Conservation (phyloP, 2,113 vertebrate genomes). For the Cyanoramphus novaezelandiae region DNA sequence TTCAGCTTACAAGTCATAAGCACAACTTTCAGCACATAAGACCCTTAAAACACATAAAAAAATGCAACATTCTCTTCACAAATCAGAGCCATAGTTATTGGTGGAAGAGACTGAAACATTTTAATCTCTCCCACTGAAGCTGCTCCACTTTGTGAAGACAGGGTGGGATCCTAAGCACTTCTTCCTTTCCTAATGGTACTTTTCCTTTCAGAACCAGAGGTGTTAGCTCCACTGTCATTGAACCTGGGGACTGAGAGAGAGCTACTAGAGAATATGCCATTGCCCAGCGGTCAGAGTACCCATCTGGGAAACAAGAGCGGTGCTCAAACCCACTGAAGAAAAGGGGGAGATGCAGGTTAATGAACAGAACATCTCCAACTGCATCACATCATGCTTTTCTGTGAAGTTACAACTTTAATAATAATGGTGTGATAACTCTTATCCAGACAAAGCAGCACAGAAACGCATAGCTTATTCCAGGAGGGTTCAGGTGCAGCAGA, state of each 20-base stretch:
- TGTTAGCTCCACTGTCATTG: neutral
- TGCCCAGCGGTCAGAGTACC: neutral
- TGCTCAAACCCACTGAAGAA: neutral
- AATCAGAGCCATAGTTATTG: neutral
- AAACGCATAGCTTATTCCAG: neutral
- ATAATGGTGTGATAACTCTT: neutral
- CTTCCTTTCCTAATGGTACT: neutral
- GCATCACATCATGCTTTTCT: neutral
- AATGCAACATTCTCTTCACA: neutral
- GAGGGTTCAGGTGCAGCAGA: neutral
- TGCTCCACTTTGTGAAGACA: neutral
- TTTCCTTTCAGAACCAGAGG: neutral
- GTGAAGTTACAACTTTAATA: neutral
- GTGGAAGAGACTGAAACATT: neutral
- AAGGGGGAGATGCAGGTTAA: neutral
- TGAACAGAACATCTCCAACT: neutral
- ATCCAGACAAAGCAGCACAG: neutral
- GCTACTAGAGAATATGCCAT: neutral
- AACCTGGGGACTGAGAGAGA: neutral
- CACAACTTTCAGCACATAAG: neutral
- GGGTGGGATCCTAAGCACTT: neutral
- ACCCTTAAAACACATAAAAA: neutral
- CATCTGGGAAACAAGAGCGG: neutral
- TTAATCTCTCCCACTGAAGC: rapidly evolving
- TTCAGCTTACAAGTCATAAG: neutral